Evolutionary conservation across 2,888 invertebrate genomes (phyloP).

Genomic region (Melieria omissa): DNA sequence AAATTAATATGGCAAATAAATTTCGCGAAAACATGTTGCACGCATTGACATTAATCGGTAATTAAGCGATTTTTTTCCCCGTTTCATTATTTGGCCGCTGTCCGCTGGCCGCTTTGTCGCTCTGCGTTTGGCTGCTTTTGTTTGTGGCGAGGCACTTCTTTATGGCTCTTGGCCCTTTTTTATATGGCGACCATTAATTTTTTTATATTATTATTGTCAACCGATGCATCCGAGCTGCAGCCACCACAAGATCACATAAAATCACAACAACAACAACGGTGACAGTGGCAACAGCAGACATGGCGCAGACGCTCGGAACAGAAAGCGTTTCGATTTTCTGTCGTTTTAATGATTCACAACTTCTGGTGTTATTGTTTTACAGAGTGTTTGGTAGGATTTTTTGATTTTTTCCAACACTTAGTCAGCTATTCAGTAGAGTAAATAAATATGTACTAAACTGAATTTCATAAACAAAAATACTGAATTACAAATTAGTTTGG

Average conservation of each 20-base stretch:
- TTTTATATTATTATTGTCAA: slow-evolving; percentile 4
- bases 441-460: no score
- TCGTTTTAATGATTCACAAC: slow-evolving; percentile 9
- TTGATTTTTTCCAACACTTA: no score
- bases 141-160: slow-evolving; percentile 3
- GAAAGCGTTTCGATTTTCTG: no score
- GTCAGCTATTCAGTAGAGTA: no score
- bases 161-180: slow-evolving; percentile 12
- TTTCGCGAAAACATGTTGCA: slow-evolving; percentile 64
- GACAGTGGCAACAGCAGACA: no score
- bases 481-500: no score
- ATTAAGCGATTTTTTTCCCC: slow-evolving; percentile 54
- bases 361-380: not conserved
- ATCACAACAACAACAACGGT: no score
- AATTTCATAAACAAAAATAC: no score
- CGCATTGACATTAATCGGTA: slow-evolving; percentile 64
- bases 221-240: no score
- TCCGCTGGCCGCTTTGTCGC: not conserved
- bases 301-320: no score
- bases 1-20: slow-evolving; percentile 64
- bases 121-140: not conserved
- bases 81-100: no score
- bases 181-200: slow-evolving; percentile 12
- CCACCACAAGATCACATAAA: no score
- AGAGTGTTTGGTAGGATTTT: not conserved